Evolutionary conservation across 2,113 vertebrate genomes (phyloP).

Genomic region (Semicossyphus pulcher): DNA sequence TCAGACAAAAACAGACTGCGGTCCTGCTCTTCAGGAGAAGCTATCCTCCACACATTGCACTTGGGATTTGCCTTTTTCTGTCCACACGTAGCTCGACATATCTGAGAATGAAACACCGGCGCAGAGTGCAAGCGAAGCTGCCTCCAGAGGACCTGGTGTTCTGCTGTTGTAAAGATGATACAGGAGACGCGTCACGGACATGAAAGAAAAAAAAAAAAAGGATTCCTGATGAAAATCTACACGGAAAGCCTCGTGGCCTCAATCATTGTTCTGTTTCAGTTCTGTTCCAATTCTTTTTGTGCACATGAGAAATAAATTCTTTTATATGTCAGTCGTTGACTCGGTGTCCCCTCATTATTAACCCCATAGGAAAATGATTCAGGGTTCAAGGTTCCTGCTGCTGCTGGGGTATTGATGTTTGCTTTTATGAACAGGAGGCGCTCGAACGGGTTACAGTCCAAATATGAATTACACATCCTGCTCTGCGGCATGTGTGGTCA

Average conservation of each 20-base stretch:
- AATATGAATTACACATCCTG: constrained; percentile 32
- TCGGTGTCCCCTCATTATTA: constrained; percentile 78
- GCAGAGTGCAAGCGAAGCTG: constrained; percentile 62
- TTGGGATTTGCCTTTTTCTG: constrained; percentile 73
- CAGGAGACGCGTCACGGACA: constrained; percentile 79
- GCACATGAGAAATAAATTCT: constrained; percentile 93
- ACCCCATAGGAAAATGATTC: constrained; percentile 73
- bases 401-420: constrained; percentile 64
- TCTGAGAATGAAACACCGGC: constrained; percentile 50
- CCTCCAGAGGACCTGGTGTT: constrained; percentile 69
- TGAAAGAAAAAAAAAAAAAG: constrained; percentile 71
- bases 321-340: constrained; percentile 86
- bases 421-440: constrained; percentile 66
- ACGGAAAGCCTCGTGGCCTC: constrained; percentile 87
- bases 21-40: constrained; percentile 59
- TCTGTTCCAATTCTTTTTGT: constrained; percentile 86
- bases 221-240: constrained; percentile 83
- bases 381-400: constrained; percentile 67
- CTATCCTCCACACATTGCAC: constrained; percentile 68
- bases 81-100: constrained; percentile 61
- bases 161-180: constrained; percentile 80
- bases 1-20: constrained; percentile 56
- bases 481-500: too few species aligned
- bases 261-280: constrained; percentile 86
- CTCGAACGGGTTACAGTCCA: constrained; percentile 36